phyloP scores from a whole-genome alignment of 2,888 invertebrate species.

The Drosophila histrio region DNA sequence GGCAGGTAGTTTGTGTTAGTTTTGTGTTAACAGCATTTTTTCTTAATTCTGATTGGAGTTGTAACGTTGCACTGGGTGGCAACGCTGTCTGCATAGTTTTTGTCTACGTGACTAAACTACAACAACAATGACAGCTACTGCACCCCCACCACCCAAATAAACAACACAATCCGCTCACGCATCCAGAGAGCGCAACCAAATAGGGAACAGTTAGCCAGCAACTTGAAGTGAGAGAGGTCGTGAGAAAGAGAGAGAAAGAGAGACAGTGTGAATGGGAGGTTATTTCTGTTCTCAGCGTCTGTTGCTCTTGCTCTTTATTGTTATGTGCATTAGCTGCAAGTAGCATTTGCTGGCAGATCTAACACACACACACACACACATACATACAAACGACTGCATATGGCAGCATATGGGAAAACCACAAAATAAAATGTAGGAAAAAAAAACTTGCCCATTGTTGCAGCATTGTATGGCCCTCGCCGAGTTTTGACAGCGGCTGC shows the following conservation, averaged over 20 bases:
- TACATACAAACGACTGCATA: constrained; percentile 46
- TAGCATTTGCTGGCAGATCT: constrained; percentile 47
- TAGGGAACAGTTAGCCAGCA: constrained; percentile 33
- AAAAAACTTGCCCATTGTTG: constrained; percentile 60
- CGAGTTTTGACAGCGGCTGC: constrained; percentile 47
- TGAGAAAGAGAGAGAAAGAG: constrained; percentile 13
- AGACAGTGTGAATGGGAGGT: constrained; percentile 1
- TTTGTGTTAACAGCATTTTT: constrained; percentile 11
- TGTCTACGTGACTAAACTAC: constrained; percentile 61
- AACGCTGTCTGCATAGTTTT: constrained; percentile 58
- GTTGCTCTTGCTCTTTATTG: constrained; percentile 49
- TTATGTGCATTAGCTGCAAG: constrained; percentile 63
- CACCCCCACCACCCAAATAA: constrained; percentile 55
- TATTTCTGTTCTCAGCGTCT: constrained; percentile 37
- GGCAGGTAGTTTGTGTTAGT: constrained; percentile 23
- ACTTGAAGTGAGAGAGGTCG: constrained; percentile 3
- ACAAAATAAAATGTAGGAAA: constrained; percentile 42
- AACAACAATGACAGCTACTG: constrained; percentile 44
- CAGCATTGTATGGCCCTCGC: constrained; percentile 57
- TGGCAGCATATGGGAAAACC: constrained; percentile 70
- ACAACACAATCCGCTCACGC: constrained; percentile 50
- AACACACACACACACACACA: constrained; percentile 23
- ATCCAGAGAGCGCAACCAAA: constrained; percentile 9
- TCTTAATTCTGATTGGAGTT: constrained; percentile 52
- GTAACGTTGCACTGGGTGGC: constrained; percentile 47